Conservation (phyloP, 2,113 vertebrate species). For the Balaeniceps rex region DNA sequence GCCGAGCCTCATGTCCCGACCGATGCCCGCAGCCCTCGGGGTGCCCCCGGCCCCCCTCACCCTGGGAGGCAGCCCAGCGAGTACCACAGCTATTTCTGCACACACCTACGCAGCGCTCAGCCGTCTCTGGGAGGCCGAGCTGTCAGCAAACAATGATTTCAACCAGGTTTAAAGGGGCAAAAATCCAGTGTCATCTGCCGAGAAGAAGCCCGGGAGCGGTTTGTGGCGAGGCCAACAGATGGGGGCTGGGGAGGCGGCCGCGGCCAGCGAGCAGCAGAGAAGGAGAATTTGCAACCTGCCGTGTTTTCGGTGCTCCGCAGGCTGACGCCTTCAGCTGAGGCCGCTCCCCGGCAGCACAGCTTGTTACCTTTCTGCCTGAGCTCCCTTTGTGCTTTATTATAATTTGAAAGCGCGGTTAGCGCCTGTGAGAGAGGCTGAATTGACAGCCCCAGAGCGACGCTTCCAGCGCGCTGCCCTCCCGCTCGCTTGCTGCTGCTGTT, state of each 20-base stretch:
- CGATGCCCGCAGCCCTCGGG: not conserved
- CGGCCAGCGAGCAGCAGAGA: rapidly evolving
- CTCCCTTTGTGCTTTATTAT: not conserved
- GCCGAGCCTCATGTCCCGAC: rapidly evolving
- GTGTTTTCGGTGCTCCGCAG: rapidly evolving
- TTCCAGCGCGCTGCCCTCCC: not conserved
- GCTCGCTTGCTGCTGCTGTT: not conserved
- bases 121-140: not conserved
- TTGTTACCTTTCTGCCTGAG: not conserved
- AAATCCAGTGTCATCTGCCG: rapidly evolving
- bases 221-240: not conserved
- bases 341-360: not conserved
- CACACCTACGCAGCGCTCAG: rapidly evolving
- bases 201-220: not conserved
- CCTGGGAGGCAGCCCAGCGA: rapidly evolving
- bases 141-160: not conserved
- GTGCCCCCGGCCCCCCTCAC: not conserved
- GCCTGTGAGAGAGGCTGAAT: not conserved
- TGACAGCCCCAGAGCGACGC: not conserved
- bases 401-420: rapidly evolving
- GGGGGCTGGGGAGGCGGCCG: not conserved
- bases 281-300: not conserved
- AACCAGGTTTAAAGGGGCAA: not conserved
- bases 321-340: not conserved
- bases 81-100: rapidly evolving